Base-by-base conservation (phyloP, 2,113 vertebrate species). In the Ochotona curzoniae region DNA sequence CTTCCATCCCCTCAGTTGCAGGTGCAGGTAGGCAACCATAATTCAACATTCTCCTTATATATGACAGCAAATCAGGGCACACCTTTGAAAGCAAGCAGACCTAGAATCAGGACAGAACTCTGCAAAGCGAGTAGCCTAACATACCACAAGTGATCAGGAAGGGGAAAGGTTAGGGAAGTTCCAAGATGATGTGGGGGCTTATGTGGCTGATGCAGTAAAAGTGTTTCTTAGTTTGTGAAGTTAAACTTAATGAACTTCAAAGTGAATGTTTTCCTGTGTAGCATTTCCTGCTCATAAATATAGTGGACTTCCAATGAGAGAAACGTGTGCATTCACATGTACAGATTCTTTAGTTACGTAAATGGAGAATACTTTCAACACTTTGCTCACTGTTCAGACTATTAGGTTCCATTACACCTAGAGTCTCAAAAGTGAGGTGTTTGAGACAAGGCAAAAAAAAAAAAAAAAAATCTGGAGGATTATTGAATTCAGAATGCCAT, bases 1-100 rank as follows among this genome's bases (percentile, higher is more conserved):
- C 2, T 78, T 85, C 74, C 5, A 28, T 25, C 30, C 20, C 61
- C 2, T 0, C 7, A 28, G 32, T 67, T 0, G 0, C 18, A 60
- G 30, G 6, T 35, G 4, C 11, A 60, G 4, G 7, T 20, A 7
- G 15, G 73, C 0, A 1, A 2, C 54, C 20, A 8, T 4, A 32
- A 23, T 32, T 15, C 26, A 18, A 3, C 5, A 20, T 12, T 20
- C 2, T 54, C 7, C 7, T 49, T 32, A 9, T 18, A 7, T 17
- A 30, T 51, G 14, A 70, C 15, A 61, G 25, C 63, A 61, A 30
- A 60, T 3, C 64, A 61, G 18, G 25, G 10, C 25, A 23, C 21
- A 30, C 11, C 2, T 5, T 35, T 12, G 6, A 64, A 5, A 90
- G 51, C 15, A 44, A 61, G 47, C 4, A 57, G 17, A 51, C n/a